Conservation (phyloP, 1,140 invertebrate species). For the Micrasema minimum region DNA sequence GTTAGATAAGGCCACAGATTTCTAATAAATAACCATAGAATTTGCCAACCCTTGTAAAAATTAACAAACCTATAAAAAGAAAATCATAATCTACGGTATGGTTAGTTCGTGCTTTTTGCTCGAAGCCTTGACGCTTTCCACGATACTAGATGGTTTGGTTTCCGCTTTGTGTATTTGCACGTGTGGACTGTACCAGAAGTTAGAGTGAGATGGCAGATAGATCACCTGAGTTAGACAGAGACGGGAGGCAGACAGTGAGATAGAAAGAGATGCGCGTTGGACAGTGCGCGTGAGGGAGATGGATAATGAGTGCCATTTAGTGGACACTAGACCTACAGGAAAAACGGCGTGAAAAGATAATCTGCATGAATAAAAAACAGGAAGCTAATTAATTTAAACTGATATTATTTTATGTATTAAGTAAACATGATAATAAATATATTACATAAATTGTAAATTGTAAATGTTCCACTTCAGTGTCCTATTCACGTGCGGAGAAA, state of each 20-base stretch:
- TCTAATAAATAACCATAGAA: no score
- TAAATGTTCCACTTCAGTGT: no score
- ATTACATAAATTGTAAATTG: no score
- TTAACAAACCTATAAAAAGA: no score
- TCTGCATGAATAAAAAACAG: not conserved
- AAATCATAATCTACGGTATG: no score
- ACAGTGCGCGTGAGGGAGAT: constrained; percentile 33
- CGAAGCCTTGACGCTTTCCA: no score
- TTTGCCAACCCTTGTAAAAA: no score
- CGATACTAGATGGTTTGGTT: not conserved
- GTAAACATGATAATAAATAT: no score
- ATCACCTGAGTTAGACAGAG: constrained; percentile 18
- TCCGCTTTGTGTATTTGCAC: constrained; percentile 31
- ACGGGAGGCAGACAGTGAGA: constrained; percentile 24
- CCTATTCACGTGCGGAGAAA: no score
- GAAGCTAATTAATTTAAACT: no score
- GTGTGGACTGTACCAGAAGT: constrained; percentile 34
- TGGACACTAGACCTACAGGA: constrained; percentile 41
- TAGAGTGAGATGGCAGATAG: not conserved
- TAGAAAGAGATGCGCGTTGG: constrained; percentile 23
- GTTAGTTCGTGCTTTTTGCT: not conserved
- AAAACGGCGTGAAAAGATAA: not conserved
- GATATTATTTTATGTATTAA: no score
- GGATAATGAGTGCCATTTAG: constrained; percentile 37
- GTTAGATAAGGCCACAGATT: no score